A percentile compares a stretch with the other conserved stretches of the same genome.
Conservation (phyloP, 2,888 invertebrate species). For the Gandaritis pyraliata region DNA sequence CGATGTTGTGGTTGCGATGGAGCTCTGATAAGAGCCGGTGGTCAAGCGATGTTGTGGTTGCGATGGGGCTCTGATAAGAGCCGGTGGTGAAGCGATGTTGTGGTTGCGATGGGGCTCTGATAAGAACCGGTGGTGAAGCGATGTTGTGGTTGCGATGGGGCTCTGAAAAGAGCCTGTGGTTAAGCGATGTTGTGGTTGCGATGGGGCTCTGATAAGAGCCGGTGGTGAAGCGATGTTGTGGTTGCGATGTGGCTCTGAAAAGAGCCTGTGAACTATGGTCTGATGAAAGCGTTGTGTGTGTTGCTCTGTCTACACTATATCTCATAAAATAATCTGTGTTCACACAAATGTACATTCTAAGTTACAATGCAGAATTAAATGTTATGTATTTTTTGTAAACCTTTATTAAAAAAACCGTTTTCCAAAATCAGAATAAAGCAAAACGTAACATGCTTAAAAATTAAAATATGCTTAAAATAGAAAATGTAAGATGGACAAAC, state of each 20-base stretch:
- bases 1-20: slow-evolving; percentile 24
- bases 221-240: slow-evolving; percentile 13
- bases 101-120: slow-evolving; percentile 8
- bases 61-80: slow-evolving; percentile 16
- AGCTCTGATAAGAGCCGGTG: slow-evolving; percentile 28
- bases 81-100: neutral
- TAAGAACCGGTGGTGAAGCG: slow-evolving; percentile 8
- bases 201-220: slow-evolving; percentile 26
- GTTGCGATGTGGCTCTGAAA: slow-evolving; percentile 16
- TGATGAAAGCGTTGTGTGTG: no score
- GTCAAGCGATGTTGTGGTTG: neutral
- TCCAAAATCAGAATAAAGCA: neutral
- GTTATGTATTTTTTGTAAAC: slow-evolving; percentile 1
- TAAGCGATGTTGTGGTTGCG: slow-evolving; percentile 2
- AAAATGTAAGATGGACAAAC: slow-evolving; percentile 54
- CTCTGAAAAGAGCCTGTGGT: slow-evolving; percentile 10
- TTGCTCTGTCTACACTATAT: no score
- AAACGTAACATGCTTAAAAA: slow-evolving; percentile 1
- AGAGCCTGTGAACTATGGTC: no score
- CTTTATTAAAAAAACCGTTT: slow-evolving; percentile 13
- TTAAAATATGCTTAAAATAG: slow-evolving; percentile 47
- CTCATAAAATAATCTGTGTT: no score
- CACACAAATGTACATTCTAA: no score
- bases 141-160: slow-evolving; percentile 1
- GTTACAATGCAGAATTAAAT: no score